Evolutionary conservation across 2,888 invertebrate genomes (phyloP).

Genomic region (Petrolisthes manimaculis): DNA sequence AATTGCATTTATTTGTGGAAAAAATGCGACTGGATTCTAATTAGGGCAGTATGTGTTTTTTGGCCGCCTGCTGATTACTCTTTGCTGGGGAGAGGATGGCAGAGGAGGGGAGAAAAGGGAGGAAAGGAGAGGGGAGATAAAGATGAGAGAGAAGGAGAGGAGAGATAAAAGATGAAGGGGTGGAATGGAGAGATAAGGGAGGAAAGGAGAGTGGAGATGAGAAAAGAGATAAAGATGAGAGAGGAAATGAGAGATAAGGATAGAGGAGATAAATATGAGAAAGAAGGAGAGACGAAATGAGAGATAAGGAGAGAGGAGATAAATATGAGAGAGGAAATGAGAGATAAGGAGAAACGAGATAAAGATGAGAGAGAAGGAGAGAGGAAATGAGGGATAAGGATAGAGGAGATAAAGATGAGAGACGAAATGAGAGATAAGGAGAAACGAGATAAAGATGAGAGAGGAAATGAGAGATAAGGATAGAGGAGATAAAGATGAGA

Average conservation of each 20-base stretch:
- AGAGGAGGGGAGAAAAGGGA: not conserved
- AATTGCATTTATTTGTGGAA: constrained; percentile 16
- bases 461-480: too few species aligned
- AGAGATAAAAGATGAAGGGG: too few species aligned
- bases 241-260: not conserved
- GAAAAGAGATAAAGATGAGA: too few species aligned
- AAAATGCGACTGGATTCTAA: not conserved
- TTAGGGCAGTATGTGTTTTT: constrained; percentile 16
- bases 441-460: not conserved
- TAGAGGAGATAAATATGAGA: not conserved
- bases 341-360: not conserved
- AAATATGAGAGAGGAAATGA: not conserved
- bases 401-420: not conserved
- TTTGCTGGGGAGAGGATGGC: not conserved
- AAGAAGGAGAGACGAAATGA: not conserved
- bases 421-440: not conserved
- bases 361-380: not conserved
- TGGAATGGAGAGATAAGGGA: not conserved
- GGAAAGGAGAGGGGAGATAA: not conserved
- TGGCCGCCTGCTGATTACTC: constrained; percentile 4
- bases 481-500: too few species aligned
- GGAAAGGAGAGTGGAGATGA: not conserved
- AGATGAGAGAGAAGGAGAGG: not conserved
- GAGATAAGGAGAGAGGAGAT: not conserved
- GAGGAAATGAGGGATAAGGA: not conserved